These are phyloP conservation scores for Pterocles gutturalis DNA, from an alignment of 2,113 vertebrate genomes.

Conservation along the genomic window DNA sequence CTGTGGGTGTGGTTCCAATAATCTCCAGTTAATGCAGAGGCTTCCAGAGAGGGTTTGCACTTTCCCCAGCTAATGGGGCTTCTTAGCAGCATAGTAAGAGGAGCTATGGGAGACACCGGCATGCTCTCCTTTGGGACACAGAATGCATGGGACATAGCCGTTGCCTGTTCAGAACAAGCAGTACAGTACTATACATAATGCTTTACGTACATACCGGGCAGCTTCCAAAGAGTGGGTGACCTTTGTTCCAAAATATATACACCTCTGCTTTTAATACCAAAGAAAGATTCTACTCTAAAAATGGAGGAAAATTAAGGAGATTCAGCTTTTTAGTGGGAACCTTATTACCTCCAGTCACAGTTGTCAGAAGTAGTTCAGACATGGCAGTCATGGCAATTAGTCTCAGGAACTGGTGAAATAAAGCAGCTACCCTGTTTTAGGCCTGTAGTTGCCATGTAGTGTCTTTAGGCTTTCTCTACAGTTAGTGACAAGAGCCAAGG, in stretches of 20 bases:
- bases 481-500: rapidly evolving
- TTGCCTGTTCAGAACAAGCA: rapidly evolving
- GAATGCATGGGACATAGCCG: rapidly evolving
- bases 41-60: background rate
- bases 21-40: background rate
- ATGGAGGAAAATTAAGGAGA: background rate
- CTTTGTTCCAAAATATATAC: background rate
- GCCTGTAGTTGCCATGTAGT: background rate
- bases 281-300: background rate
- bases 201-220: rapidly evolving
- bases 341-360: background rate
- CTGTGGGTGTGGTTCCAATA: background rate
- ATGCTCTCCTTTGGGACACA: background rate
- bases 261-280: background rate
- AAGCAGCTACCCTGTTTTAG: background rate
- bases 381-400: background rate
- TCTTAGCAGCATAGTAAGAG: rapidly evolving
- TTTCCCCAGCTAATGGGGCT: background rate
- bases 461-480: background rate
- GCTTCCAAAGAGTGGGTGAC: background rate
- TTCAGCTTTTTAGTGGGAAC: rapidly evolving
- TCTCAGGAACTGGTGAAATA: background rate
- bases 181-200: rapidly evolving
- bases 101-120: background rate
- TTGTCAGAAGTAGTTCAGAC: background rate